phyloP scores from a whole-genome alignment of 2,113 vertebrate genomes.

The Turdus rufiventris region DNA sequence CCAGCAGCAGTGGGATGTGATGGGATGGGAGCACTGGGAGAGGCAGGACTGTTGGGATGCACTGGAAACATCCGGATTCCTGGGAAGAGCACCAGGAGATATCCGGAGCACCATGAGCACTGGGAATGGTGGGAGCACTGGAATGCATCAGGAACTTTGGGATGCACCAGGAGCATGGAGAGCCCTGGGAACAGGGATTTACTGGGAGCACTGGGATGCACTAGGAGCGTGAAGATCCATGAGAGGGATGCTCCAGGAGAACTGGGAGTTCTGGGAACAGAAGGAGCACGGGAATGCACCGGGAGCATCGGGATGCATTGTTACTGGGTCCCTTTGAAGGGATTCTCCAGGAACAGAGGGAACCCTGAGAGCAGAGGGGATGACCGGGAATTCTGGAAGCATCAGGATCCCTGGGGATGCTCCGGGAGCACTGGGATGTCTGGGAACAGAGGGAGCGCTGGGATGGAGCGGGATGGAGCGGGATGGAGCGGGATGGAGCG shows the following conservation, averaged over 20 bases:
- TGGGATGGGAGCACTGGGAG: neutral
- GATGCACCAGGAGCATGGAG: neutral
- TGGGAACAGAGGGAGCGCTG: neutral
- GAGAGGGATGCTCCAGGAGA: neutral
- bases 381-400: neutral
- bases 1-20: neutral
- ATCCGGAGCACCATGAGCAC: accelerated
- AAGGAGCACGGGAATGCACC: neutral
- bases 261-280: neutral
- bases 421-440: neutral
- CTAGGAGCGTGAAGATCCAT: neutral
- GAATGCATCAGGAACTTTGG: too few species aligned
- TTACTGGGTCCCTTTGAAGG: neutral
- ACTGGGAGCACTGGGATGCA: neutral
- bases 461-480: neutral
- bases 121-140: neutral
- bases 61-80: neutral
- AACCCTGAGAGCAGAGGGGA: neutral
- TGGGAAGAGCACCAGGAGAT: neutral
- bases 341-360: neutral
- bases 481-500: neutral
- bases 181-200: neutral
- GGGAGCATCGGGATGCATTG: neutral
- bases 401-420: neutral
- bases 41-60: neutral